Base-by-base conservation (phyloP, 1,140 invertebrate genomes). In the Drosophila pseudoananassae region DNA sequence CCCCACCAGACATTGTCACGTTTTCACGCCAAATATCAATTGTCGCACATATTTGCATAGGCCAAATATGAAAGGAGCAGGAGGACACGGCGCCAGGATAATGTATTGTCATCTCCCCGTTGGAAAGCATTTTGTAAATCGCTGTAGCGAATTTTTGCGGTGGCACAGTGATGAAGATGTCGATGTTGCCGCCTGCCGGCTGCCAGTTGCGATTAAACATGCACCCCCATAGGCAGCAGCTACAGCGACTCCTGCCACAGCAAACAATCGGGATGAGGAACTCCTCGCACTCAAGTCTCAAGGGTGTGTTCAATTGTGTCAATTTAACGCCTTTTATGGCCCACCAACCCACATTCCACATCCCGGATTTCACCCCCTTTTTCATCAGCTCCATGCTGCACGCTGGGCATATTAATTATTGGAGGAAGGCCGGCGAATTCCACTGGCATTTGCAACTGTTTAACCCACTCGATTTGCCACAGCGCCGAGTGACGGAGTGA, bases 281-380 rank as follows among this genome's bases (percentile, higher is more conserved):
- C 51, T 40, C 57, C 71, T 31, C 72, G 66, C 71, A 61, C 54
- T 51, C 59, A 79, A 89, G 61, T 78, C 83, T 90, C 88, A 88
- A 84, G 88, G 88, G 88, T 90, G 88, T 84, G 70, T 90, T 90
- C 88, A 84, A 90, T 90, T 90, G 88, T 90, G 88, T 90, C 88
- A 90, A 90, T 90, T 90, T 90, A 90, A 90, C 88, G 88, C 88
- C 88, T 90, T 90, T 85, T 81, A 81, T 71, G 51, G 63, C 78
- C 80, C 68, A 60, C 65, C 78, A 66, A 47, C 60, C 53, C 36
- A 25, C 40, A 53, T 55, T 12, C 55, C 51, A 53, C 76, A 43
- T 54, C 54, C 31, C 17, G 9, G 8, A 23, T 52, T 33, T 38
- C 17, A 33, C 31, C 61, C 54, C 10, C 53, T 15, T 9, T 45